A percentile compares a stretch with the other conserved stretches of the same genome.
Evolutionary conservation across 2,797 vertebrate genomes (phyloP).

Genomic region (Balearica regulorum): DNA sequence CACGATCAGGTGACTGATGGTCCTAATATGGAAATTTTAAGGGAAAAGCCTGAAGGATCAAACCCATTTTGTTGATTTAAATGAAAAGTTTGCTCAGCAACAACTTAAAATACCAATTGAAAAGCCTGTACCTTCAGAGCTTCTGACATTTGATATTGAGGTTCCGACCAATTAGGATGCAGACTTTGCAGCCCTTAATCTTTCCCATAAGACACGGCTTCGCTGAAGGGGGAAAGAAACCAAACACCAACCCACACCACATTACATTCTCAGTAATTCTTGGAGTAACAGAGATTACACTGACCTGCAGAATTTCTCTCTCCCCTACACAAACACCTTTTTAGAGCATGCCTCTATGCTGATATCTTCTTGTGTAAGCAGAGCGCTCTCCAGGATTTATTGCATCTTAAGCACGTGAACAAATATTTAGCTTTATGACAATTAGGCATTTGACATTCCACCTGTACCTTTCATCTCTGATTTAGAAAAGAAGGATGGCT

Average conservation of each 20-base stretch:
- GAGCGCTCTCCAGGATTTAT: background rate
- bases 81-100: background rate
- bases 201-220: background rate
- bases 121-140: background rate
- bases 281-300: background rate
- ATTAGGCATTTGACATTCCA: background rate
- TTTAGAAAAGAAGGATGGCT: background rate
- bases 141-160: background rate
- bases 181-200: background rate
- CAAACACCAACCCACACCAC: background rate
- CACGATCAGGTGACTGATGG: background rate
- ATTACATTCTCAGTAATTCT: background rate
- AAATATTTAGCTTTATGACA: background rate
- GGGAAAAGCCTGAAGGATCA: background rate
- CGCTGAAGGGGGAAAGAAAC: background rate
- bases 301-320: background rate
- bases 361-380: background rate
- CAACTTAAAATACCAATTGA: background rate
- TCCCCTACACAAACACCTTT: background rate
- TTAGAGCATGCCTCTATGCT: background rate
- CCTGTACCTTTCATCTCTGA: background rate
- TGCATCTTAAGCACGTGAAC: background rate
- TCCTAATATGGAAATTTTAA: background rate
- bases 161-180: background rate
- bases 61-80: background rate